Base-by-base conservation (phyloP, 2,113 vertebrate species). In the Beaufortia kweichowensis region DNA sequence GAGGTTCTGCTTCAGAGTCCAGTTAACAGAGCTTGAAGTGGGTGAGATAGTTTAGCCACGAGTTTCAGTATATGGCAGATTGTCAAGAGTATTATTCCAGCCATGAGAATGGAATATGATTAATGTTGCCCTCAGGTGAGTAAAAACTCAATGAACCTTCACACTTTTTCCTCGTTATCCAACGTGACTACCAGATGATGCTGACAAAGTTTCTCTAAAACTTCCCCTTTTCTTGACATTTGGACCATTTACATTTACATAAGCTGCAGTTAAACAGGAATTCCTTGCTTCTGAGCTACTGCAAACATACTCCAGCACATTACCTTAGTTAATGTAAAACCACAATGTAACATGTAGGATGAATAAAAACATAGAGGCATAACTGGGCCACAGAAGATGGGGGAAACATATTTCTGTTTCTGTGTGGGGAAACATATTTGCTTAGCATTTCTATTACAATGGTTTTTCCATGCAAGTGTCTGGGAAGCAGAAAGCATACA, bases 11-110 rank as follows among this genome's bases (percentile, higher is more conserved):
- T 71, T 71, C 53, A 71, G 53, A 71, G 55, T 71, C 31, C 69
- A 71, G 69, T 35, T 71, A 71, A 71, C 69, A 71, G 69, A 71
- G 69, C 69, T 59, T 71, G 68, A 71, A 71, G 53, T 41, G 43
- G 19, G 65, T 31, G 43, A 50, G 43, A 28, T 68, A 28, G 23
- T 56, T 39, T 56, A 71, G 69, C 57, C 69, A 59, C 39, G 69
- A 21, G 21, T 67, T 77, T 31, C 55, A 48, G 21, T 57, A 29
- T 56, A 65, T 23, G 6, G 63, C 31, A 26, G 33, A 59, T 9
- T 71, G 69, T 71, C 23, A 26, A 15, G 53, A 26, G 31, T 56
- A 71, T 71, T 57, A 59, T 41, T 71, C 50, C 67, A 68, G 43
- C 17, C 48, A 55, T 71, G 69, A 71, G 69, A 66, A 43, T 29